Evolutionary conservation across 2,888 invertebrate species (phyloP), one percentile per base, ranked within the genome.

Genomic region (Entomobrya proxima): DNA sequence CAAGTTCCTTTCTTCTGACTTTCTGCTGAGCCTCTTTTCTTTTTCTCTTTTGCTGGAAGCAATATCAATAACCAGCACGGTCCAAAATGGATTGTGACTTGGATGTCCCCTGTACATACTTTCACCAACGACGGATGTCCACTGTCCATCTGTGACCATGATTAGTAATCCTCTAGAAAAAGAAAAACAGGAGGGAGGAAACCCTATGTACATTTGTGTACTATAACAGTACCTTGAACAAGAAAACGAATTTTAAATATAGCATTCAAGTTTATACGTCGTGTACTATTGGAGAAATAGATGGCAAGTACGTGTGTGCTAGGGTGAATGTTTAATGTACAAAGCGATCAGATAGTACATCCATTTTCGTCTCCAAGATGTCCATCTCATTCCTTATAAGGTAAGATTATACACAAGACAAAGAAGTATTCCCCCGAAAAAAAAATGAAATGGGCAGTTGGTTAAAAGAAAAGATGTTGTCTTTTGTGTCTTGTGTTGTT

Each of bases 81-180:
- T 24, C 69, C 47, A 27, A 40, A 69, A 69, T 76, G 76, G 74
- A 64, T 69, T 67, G 75, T 82, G 82, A 76, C 83, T 76, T 64
- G 27, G 27, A 64, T 67, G 67, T 13, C 21, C 30, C n/a, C 35
- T 35, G 40, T 58, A 44, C 64, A 64, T 64, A 69, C 69, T 77
- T 67, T 67, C 69, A 55, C 76, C 76, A n/a, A n/a, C n/a, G 67
- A 67, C 30, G 67, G 67, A 76, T 77, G 83, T 83, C 76, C 83
- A 77, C 61, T 78, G 84, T 78, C 84, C 84, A 84, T 84, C 84
- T 84, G 84, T 72, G 78, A 84, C 84, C 84, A 84, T 84, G 77
- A 84, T 84, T 84, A 84, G 76, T 84, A 84, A 84, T 84, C 84
- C 84, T 78, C 35, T 15, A 37, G 55, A 77, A 77, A 61, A 77